Percentiles rank a stretch among this genome's conserved stretches.
Conservation (phyloP, 1,140 invertebrate species). For the Nomia melanderi region DNA sequence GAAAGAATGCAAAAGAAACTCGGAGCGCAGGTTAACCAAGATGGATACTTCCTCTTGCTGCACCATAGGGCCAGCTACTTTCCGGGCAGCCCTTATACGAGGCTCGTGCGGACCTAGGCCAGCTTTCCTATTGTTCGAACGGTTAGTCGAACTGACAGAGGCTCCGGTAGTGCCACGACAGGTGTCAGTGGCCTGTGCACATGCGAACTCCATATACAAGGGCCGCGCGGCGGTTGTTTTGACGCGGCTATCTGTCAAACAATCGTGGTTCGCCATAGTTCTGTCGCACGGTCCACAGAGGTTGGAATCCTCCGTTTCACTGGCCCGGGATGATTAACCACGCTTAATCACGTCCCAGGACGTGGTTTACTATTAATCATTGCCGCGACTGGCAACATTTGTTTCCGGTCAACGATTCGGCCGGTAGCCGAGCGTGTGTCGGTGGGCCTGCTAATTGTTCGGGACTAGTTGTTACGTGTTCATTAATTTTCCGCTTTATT, state of each 20-base stretch:
- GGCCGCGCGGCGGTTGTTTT: conserved; percentile 53
- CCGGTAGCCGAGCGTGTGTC: neutral
- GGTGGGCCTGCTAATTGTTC: neutral
- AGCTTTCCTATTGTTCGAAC: conserved; percentile 39
- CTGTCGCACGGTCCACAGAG: conserved; percentile 44
- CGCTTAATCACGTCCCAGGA: conserved; percentile 29
- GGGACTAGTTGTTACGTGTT: neutral
- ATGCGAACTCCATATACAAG: conserved; percentile 49
- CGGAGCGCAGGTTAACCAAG: too few species aligned
- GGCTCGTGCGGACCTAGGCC: too few species aligned
- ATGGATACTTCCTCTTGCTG: too few species aligned
- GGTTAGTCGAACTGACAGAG: conserved; percentile 48
- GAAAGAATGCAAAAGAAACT: too few species aligned
- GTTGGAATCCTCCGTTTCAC: conserved; percentile 6
- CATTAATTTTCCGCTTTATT: neutral
- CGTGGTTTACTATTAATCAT: conserved; percentile 44
- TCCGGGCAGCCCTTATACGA: too few species aligned
- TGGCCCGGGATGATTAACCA: conserved; percentile 52
- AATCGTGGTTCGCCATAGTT: conserved; percentile 62
- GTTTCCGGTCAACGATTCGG: conserved; percentile 15
- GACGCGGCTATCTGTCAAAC: conserved; percentile 65
- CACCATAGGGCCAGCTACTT: too few species aligned
- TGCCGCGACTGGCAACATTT: conserved; percentile 21
- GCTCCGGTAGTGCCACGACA: conserved; percentile 55
- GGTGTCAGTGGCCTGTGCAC: conserved; percentile 59